These are phyloP conservation scores for Volucella bombylans DNA, from an alignment of 2,888 invertebrate species.

Conservation along the genomic window DNA sequence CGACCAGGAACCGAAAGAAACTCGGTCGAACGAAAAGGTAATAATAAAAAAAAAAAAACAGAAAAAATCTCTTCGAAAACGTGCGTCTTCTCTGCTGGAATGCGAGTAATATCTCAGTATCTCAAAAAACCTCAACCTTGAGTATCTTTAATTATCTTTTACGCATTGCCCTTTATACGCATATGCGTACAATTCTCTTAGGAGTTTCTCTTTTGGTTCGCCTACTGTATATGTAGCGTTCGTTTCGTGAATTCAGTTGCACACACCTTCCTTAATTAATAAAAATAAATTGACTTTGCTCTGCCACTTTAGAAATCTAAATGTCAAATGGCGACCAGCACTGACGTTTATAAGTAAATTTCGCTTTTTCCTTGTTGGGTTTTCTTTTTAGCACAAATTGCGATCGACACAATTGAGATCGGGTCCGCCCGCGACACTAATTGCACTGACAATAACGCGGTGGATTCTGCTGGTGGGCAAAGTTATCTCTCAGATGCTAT, in stretches of 20 bases:
- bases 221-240: background rate
- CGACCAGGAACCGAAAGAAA: conserved; percentile 28
- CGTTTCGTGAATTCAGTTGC: background rate
- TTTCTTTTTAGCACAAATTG: conserved; percentile 1
- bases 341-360: conserved; percentile 12
- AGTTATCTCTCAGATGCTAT: conserved; percentile 40
- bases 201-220: background rate
- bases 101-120: background rate
- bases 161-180: conserved; percentile 7
- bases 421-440: conserved; percentile 20
- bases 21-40: background rate
- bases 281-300: background rate
- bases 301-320: background rate
- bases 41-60: too few species aligned
- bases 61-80: conserved; percentile 28
- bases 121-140: background rate
- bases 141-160: conserved; percentile 22
- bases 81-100: conserved; percentile 3
- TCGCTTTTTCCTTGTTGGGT: too few species aligned
- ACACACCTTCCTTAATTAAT: background rate
- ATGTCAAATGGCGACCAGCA: conserved; percentile 12
- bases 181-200: conserved; percentile 8
- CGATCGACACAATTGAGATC: background rate
- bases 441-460: conserved; percentile 26
- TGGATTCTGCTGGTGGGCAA: conserved; percentile 14